Conservation (phyloP, 2,113 vertebrate genomes). For the Falcunculus frontatus region DNA sequence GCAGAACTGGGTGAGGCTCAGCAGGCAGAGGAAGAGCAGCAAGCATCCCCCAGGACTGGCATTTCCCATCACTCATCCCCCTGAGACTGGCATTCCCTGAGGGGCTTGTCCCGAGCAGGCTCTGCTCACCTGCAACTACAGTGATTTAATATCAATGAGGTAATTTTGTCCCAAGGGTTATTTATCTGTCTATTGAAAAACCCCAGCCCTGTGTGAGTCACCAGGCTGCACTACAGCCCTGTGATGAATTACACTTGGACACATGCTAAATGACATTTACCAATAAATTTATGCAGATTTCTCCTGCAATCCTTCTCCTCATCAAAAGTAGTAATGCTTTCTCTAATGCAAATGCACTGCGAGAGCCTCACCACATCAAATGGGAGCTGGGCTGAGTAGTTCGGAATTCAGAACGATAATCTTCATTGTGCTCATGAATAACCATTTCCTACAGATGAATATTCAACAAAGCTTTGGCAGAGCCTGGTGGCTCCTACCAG, state of each 20-base stretch:
- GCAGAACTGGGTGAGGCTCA: background rate
- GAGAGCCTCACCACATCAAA: constrained; percentile 3
- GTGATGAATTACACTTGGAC: constrained; percentile 37
- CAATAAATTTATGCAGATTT: constrained; percentile 56
- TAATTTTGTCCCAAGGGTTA: constrained; percentile 11
- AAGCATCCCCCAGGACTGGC: background rate
- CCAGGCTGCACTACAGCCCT: background rate
- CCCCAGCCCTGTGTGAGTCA: constrained; percentile 9
- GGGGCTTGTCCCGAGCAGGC: background rate
- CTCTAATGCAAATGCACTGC: constrained; percentile 29
- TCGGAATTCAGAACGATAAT: background rate
- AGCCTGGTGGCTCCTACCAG: background rate
- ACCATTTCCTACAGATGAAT: background rate
- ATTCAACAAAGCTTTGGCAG: background rate
- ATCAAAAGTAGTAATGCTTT: constrained; percentile 38
- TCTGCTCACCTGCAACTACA: background rate
- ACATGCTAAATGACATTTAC: constrained; percentile 52
- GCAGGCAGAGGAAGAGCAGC: background rate
- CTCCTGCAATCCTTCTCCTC: constrained; percentile 57
- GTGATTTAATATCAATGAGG: background rate
- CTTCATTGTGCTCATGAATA: constrained; percentile 48
- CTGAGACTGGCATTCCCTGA: background rate
- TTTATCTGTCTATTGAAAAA: background rate
- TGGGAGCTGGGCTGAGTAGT: background rate
- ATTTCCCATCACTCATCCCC: background rate